Evolutionary conservation across 2,113 vertebrate genomes (phyloP).

Genomic region (Tiliqua scincoides): DNA sequence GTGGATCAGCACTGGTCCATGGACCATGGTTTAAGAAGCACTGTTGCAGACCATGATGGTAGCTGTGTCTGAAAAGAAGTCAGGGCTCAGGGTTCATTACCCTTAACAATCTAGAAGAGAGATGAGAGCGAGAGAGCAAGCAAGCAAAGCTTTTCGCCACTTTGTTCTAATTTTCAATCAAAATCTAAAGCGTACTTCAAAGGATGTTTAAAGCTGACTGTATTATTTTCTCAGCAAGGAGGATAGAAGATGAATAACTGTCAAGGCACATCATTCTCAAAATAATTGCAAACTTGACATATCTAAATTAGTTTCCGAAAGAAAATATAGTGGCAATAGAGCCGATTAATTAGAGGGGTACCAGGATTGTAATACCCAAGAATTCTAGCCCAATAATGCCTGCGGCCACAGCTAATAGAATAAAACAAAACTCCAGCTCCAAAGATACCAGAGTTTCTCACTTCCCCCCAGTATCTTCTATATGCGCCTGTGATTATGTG

Average conservation of each 20-base stretch:
- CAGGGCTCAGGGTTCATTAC: slow-evolving; percentile 27
- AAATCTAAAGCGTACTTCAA: slow-evolving; percentile 77
- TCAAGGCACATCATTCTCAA: slow-evolving; percentile 78
- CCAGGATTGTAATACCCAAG: slow-evolving; percentile 64
- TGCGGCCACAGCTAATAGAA: slow-evolving; percentile 74
- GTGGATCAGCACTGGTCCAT: no score
- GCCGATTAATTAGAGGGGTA: slow-evolving; percentile 82
- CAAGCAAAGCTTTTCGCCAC: slow-evolving; percentile 34
- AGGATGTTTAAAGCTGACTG: slow-evolving; percentile 73
- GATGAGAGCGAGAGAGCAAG: slow-evolving; percentile 14
- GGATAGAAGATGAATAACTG: slow-evolving; percentile 78
- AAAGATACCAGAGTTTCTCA: slow-evolving; percentile 52
- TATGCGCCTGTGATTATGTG: not conserved
- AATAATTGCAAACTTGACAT: slow-evolving; percentile 81
- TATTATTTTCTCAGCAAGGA: slow-evolving; percentile 78
- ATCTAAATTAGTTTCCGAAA: slow-evolving; percentile 82
- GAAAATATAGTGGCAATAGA: slow-evolving; percentile 79
- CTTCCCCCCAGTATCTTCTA: slow-evolving; percentile 16
- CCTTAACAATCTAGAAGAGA: slow-evolving; percentile 22
- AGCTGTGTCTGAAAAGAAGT: slow-evolving; percentile 44
- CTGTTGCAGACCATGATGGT: not conserved
- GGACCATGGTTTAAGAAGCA: no score
- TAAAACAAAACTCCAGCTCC: slow-evolving; percentile 65
- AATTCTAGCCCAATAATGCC: slow-evolving; percentile 63
- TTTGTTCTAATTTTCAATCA: slow-evolving; percentile 76